Base-by-base conservation (phyloP, 2,797 vertebrate genomes). In the Aphelocoma californica region DNA sequence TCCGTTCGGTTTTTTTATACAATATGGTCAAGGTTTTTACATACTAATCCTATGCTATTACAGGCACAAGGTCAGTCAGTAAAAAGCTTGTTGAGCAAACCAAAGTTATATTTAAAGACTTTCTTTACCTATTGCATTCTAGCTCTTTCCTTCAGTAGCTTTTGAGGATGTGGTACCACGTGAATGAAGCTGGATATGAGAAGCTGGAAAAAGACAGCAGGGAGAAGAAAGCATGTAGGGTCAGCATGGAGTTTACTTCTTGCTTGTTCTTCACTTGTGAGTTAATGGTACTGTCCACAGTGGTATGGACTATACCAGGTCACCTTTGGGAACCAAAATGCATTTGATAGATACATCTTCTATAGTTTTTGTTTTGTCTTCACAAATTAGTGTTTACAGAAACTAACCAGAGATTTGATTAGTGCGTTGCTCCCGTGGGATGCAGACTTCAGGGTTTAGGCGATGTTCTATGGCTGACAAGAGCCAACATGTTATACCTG, bases 401-500 rank as follows among this genome's bases (percentile, higher is more conserved):
- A 85, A 44, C 29, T 65, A 80, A 74, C 53, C 53, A 50, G 61
- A 93, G 84, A 89, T 91, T 34, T 53, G 77, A 83, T 92, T 62
- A 91, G 66, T 9, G 12, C 28, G 34, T 26, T 34, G 7, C 66
- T 95, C 88, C 70, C 51, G 1, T 71, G 86, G 70, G 78, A 94
- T 80, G 58, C 77, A 83, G 58, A 48, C 65, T 71, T 54, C 3
- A 88, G 72, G 40, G 70, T 81, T 96, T 81, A 88, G 81, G 66
- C 77, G 92, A 83, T n/a, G 40, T 51, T 88, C 61, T 92, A 26
- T 82, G 67, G 48, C 81, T 78, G 83, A 90, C 90, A 90, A 94
- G 97, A 93, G 26, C 81, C 86, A 92, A 84, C 96, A 96, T 54
- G 88, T 91, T 90, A 28, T n/a, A 75, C 69, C 34, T 93, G 91